phyloP scores from a whole-genome alignment of 2,113 vertebrate species.

The Chrysemys picta region DNA sequence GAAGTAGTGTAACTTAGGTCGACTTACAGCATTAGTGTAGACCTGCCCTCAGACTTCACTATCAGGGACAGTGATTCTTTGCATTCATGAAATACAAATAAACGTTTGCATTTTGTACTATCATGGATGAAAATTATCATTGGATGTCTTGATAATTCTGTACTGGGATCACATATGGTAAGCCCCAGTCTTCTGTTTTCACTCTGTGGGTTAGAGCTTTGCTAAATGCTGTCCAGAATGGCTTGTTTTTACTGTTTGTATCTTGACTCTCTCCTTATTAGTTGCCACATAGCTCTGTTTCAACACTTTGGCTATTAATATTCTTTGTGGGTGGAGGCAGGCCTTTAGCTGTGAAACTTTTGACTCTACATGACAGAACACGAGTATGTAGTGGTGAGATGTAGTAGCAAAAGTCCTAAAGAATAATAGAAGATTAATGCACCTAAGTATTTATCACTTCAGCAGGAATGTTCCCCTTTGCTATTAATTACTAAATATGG shows the following conservation, averaged over 20 bases:
- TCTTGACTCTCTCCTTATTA: background rate
- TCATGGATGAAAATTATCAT: background rate
- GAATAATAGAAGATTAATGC: background rate
- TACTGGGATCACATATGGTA: background rate
- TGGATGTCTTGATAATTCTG: background rate
- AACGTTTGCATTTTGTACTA: background rate
- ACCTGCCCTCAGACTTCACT: too few relatives aligned
- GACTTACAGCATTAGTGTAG: too few relatives aligned
- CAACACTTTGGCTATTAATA: background rate
- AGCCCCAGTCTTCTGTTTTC: background rate
- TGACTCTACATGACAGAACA: background rate
- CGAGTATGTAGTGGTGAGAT: background rate
- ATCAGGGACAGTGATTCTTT: background rate
- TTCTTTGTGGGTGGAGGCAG: background rate
- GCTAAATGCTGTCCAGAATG: background rate
- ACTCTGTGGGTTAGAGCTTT: background rate
- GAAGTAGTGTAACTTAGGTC: too few relatives aligned
- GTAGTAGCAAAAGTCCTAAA: background rate
- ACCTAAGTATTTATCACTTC: background rate
- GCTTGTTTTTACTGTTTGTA: background rate
- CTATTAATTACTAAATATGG: background rate
- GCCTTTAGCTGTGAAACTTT: fast-evolving
- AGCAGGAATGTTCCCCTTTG: background rate
- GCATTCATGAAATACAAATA: fast-evolving
- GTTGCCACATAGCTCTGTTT: background rate